phyloP scores from a whole-genome alignment of 1,140 invertebrate genomes.

The Nebria ingens region DNA sequence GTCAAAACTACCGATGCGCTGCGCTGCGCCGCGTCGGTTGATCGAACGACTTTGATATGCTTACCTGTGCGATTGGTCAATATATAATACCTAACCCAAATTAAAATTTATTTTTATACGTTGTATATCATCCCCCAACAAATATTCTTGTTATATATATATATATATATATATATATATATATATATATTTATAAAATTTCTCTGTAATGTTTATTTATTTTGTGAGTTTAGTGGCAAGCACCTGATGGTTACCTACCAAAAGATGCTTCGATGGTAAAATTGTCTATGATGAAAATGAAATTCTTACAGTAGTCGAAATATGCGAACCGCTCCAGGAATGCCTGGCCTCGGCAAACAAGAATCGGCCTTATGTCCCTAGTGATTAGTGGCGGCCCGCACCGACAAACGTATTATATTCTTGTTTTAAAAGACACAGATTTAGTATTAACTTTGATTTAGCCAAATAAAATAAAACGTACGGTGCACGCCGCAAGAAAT shows the following conservation, averaged over 20 bases:
- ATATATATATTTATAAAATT: not conserved
- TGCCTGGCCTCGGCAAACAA: conserved; percentile 17
- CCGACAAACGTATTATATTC: conserved; percentile 30
- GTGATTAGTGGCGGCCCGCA: conserved; percentile 15
- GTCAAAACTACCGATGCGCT: no score
- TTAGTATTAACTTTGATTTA: conserved; percentile 28
- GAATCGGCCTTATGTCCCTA: conserved; percentile 18
- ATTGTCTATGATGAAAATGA: conserved; percentile 32
- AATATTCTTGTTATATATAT: not conserved
- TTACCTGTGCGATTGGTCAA: no score
- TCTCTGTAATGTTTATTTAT: no score
- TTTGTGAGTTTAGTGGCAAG: no score
- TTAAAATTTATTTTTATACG: no score
- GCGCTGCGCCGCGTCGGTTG: no score
- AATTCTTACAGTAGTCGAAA: conserved; percentile 36
- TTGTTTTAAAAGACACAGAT: conserved; percentile 32
- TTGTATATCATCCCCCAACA: no score
- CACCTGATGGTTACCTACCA: no score
- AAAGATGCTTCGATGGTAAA: conserved; percentile 21
- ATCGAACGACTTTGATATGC: no score
- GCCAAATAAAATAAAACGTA: conserved; percentile 22
- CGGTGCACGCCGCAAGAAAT: no score
- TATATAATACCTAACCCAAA: no score
- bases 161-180: not conserved
- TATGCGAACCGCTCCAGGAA: conserved; percentile 26